Base-by-base conservation (phyloP, 2,888 invertebrate species). In the Cataglyphis cursor region DNA sequence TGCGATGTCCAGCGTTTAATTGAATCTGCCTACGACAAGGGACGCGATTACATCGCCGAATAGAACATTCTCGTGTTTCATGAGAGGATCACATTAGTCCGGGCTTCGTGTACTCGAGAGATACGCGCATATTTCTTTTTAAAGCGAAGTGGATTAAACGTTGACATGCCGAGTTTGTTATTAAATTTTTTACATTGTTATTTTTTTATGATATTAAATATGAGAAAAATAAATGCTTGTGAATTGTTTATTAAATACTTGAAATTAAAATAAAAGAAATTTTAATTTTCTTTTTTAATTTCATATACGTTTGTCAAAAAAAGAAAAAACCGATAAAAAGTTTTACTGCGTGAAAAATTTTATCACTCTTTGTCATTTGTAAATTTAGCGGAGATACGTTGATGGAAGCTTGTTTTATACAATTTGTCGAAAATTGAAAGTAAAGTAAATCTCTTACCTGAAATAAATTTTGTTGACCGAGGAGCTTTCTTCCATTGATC, bases 21-120 rank as follows among this genome's bases (percentile, higher is more conserved):
- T 78, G 78, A 78, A 78, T 78, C 68, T 78, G 68, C 59, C 18
- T 78, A 68, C 68, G 59, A 78, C 78, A 68, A 59, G 76, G 57
- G 66, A 65, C 28, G 54, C 76, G 76, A 78, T 78, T 28, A 10
- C 65, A 65, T 57, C 54, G 54, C 1, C 76, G 38, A 76, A 76
- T 41, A 66, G 76, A 12, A 65, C 54, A n/a, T 57, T 57, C 41
- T 41, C 57, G 44, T 78, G 57, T 78, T 68, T 68, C 21, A 66
- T 57, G 41, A 31, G 66, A 59, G 41, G 65, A 59, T 78, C 44
- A 44, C 78, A 68, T 78, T 68, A 78, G 31, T 35, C 10, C 41
- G 15, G 21, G 15, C 38, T 41, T 28, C 18, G n/a, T 12, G 66
- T 59, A 57, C 28, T 66, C 41, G 64, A 51, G 75, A 64, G 9